A percentile compares a stretch with the other conserved stretches of the same genome.
Evolutionary conservation across 1,140 invertebrate species (phyloP).

Genomic region (Zaprionus camerounensis): DNA sequence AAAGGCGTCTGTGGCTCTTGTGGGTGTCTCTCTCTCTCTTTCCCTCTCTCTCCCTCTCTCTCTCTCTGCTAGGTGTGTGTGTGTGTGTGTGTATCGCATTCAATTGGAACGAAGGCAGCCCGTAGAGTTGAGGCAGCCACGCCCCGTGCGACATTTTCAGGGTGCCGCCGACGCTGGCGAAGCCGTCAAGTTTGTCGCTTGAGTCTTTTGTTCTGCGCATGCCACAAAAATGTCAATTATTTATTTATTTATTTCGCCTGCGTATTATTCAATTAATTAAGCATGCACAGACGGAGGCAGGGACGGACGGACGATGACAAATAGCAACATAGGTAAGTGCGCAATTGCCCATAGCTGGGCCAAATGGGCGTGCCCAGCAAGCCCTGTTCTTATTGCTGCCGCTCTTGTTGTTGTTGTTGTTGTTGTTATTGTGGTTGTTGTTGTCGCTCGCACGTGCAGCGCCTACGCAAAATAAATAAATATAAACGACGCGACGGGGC

Average conservation of each 20-base stretch:
- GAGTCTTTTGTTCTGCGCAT: conserved; percentile 65
- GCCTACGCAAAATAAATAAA: conserved; percentile 54
- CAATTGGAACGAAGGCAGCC: conserved; percentile 43
- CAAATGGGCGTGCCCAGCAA: conserved; percentile 23
- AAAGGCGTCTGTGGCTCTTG: conserved; percentile 25
- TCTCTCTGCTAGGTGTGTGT: conserved; percentile 1
- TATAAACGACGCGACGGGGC: conserved; percentile 6
- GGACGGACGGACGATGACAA: background rate
- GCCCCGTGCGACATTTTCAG: conserved; percentile 21
- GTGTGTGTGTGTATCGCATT: conserved; percentile 18
- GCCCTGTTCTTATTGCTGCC: conserved; percentile 22
- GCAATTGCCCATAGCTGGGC: conserved; percentile 48
- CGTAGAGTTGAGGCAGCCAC: conserved; percentile 8
- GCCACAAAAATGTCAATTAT: conserved; percentile 44
- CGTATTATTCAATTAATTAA: conserved; percentile 59
- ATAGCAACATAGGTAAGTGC: conserved; percentile 34
- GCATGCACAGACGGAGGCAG: conserved; percentile 11
- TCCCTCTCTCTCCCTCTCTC: too few species aligned
- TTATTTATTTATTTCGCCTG: conserved; percentile 23
- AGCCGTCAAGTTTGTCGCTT: conserved; percentile 71
- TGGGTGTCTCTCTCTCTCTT: conserved; percentile 22
- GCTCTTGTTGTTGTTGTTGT: conserved; percentile 18
- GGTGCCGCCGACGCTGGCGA: conserved; percentile 1
- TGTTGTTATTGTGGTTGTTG: conserved; percentile 13
- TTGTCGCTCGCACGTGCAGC: conserved; percentile 66